Percentiles rank a stretch among this genome's conserved stretches.
Conservation (phyloP, 2,797 vertebrate genomes). For the Sarcoramphus papa region DNA sequence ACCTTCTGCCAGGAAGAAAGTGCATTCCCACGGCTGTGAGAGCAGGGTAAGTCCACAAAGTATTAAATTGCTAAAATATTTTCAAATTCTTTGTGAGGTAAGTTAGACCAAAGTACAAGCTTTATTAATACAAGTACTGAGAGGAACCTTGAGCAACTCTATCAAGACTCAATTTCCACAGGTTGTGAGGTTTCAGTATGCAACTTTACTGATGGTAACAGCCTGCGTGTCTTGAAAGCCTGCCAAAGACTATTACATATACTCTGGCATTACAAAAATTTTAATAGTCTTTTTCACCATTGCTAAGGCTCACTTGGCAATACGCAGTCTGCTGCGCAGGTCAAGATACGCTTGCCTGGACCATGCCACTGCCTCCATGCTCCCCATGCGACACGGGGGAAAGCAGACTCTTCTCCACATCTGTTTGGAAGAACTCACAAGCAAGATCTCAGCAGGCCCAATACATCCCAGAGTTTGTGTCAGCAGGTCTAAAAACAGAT, state of each 20-base stretch:
- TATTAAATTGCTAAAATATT: not conserved
- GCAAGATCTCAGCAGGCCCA: not conserved
- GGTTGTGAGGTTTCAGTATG: not conserved
- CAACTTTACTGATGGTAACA: not conserved
- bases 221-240: not conserved
- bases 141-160: not conserved
- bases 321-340: not conserved
- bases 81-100: not conserved
- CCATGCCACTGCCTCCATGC: not conserved
- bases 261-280: not conserved
- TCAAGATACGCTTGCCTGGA: not conserved
- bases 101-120: not conserved
- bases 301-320: not conserved
- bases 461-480: not conserved
- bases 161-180: not conserved
- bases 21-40: not conserved
- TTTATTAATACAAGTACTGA: not conserved
- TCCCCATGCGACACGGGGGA: not conserved
- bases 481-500: not conserved
- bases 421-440: not conserved
- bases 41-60: not conserved
- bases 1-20: not conserved
- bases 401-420: not conserved
- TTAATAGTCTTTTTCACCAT: not conserved
- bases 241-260: not conserved